phyloP scores from a whole-genome alignment of 2,888 invertebrate species.

The Lysandra coridon region DNA sequence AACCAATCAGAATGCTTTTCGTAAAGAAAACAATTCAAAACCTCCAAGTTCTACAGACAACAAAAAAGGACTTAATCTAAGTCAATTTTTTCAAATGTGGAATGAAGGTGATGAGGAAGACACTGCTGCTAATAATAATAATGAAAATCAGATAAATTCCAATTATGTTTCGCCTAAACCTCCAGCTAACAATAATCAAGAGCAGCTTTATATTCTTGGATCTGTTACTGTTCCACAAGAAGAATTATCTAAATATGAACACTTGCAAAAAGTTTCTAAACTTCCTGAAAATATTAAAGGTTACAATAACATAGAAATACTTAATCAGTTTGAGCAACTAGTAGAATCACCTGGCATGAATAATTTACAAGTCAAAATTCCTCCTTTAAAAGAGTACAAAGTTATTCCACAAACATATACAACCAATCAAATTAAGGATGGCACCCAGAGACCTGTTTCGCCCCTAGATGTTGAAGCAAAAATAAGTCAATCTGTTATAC shows the following conservation, averaged over 20 bases:
- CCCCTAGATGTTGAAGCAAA: constrained; percentile 77
- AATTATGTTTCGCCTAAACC: constrained; percentile 49
- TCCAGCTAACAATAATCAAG: constrained; percentile 55
- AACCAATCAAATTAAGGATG: constrained; percentile 35
- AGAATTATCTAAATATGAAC: constrained; percentile 75
- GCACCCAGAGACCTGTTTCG: constrained; percentile 60
- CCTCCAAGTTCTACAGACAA: constrained; percentile 51
- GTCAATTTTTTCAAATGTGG: constrained; percentile 77
- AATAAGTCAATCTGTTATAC: constrained; percentile 77
- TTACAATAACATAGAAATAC: constrained; percentile 69
- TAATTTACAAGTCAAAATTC: constrained; percentile 45
- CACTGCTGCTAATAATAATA: constrained; percentile 55
- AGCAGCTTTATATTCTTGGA: constrained; percentile 74
- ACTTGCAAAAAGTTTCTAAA: constrained; percentile 76
- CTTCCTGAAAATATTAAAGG: constrained; percentile 77
- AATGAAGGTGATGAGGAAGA: constrained; percentile 76
- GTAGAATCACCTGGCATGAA: constrained; percentile 65
- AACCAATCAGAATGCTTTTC: constrained; percentile 43
- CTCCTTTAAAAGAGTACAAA: constrained; percentile 43
- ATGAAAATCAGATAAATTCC: constrained; percentile 51
- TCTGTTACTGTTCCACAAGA: constrained; percentile 72
- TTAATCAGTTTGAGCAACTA: constrained; percentile 74
- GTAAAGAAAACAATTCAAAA: constrained; percentile 36
- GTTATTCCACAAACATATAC: constrained; percentile 33
- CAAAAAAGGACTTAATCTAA: constrained; percentile 66